Conservation (phyloP, 2,888 invertebrate genomes). For the Himalopsyche anomala region DNA sequence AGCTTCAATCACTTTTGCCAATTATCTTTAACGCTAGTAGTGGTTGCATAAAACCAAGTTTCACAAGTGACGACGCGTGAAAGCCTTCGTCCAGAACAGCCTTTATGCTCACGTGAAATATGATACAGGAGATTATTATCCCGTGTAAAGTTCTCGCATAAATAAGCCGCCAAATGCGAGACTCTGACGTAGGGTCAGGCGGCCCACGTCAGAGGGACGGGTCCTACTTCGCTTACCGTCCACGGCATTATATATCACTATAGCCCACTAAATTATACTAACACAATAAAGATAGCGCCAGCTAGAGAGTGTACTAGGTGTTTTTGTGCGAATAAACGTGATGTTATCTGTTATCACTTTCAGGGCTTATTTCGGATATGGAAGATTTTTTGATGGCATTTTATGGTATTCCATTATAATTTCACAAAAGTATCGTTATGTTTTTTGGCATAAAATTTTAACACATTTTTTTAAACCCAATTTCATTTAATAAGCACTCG, state of each 20-base stretch:
- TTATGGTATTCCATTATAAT: too few species aligned
- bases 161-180: slow-evolving; percentile 13
- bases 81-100: background rate
- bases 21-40: background rate
- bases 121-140: slow-evolving; percentile 6
- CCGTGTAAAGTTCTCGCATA: slow-evolving; percentile 34
- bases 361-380: too few species aligned
- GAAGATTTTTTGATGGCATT: too few species aligned
- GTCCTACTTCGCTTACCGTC: slow-evolving; percentile 6
- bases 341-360: background rate
- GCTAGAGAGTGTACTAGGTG: background rate
- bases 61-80: slow-evolving; percentile 7
- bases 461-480: too few species aligned
- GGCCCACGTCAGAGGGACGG: background rate
- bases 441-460: too few species aligned
- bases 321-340: slow-evolving; percentile 5
- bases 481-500: too few species aligned
- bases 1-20: slow-evolving; percentile 6
- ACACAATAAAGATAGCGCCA: background rate
- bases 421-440: too few species aligned
- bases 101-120: slow-evolving; percentile 16
- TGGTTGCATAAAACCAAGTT: slow-evolving; percentile 8
- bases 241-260: slow-evolving; percentile 20
- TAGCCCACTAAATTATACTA: slow-evolving; percentile 24
- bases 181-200: slow-evolving; percentile 22